phyloP scores from a whole-genome alignment of 2,797 vertebrate species.

The Microhierax caerulescens region DNA sequence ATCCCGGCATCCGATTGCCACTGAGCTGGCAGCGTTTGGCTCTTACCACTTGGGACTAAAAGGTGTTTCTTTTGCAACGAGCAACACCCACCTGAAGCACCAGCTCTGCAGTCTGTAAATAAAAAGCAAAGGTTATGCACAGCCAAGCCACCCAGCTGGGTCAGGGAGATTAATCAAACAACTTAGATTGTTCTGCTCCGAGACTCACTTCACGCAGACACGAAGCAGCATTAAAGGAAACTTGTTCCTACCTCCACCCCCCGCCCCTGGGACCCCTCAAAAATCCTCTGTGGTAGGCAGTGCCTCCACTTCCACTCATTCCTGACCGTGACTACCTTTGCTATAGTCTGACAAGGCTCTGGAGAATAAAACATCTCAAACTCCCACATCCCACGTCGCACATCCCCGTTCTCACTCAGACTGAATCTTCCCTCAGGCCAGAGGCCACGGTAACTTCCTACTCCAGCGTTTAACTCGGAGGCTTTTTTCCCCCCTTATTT shows the following conservation, averaged over 20 bases:
- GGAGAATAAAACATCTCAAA: not conserved
- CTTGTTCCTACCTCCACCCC: not conserved
- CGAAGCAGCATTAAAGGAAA: not conserved
- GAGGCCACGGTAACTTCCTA: not conserved
- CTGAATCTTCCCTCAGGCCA: not conserved
- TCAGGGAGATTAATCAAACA: not conserved
- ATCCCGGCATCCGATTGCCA: fast-evolving
- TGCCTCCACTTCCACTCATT: not conserved
- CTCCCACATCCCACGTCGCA: not conserved
- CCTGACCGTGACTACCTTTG: not conserved
- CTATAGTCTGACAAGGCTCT: not conserved
- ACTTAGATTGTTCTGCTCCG: not conserved
- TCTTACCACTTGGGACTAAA: not conserved
- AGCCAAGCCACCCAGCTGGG: not conserved
- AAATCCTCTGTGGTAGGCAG: not conserved
- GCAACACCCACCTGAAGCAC: not conserved
- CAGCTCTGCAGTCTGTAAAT: not conserved
- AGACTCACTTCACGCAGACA: not conserved
- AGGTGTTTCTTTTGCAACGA: not conserved
- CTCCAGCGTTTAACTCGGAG: not conserved
- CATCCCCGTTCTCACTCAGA: not conserved
- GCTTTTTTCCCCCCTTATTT: not conserved
- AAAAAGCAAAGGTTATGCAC: not conserved
- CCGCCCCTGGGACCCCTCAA: not conserved
- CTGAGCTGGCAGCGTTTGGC: not conserved